Base-by-base conservation (phyloP, 1,140 invertebrate genomes). In the Lepidotrigona ventralis region DNA sequence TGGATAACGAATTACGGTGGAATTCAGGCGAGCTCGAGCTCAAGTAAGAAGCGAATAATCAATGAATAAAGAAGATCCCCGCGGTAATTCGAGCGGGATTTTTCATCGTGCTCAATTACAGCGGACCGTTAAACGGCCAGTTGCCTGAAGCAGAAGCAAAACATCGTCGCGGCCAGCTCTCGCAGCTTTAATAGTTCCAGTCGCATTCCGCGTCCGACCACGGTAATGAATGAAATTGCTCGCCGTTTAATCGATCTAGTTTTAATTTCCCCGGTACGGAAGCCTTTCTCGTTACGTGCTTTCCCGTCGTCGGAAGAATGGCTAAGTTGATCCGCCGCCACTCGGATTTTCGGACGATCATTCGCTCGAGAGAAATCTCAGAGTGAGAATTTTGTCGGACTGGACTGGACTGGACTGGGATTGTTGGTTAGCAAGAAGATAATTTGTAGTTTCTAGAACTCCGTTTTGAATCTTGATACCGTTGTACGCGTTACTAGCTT, bases 11-110 rank as follows among this genome's bases (percentile, higher is more conserved):
- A 63, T 73, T 26, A 63, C 51, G n/a, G 33, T 64, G 54, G 56
- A 73, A 81, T 72, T 46, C 70, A 23, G 46, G 29, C 26, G n/a
- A 80, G 26, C 2, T 26, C 4, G 26, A 11, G n/a, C 15, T n/a
- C n/a, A n/a, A 6, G 58, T 11, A 54, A 81, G 58, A 81, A 81
- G 11, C 23, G 29, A 73, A 74, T 54, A 29, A 77, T 85, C 68
- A 63, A 85, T 83, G 69, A 85, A 82, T 78, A 83, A 79, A 83
- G 81, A 85, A 69, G 68, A 79, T 81, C 2, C 78, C 53, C n/a
- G 54, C 21, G 21, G 64, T 56, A 66, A 68, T 81, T 58, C 46
- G 58, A 51, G 58, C 58, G 53, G 63, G 53, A 81, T 81, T 81
- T 81, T 81, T 74, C 33, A 64, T 81, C 79, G 19, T 11, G 70